Conservation (phyloP, 2,797 vertebrate species). For the Apodemus agrarius region DNA sequence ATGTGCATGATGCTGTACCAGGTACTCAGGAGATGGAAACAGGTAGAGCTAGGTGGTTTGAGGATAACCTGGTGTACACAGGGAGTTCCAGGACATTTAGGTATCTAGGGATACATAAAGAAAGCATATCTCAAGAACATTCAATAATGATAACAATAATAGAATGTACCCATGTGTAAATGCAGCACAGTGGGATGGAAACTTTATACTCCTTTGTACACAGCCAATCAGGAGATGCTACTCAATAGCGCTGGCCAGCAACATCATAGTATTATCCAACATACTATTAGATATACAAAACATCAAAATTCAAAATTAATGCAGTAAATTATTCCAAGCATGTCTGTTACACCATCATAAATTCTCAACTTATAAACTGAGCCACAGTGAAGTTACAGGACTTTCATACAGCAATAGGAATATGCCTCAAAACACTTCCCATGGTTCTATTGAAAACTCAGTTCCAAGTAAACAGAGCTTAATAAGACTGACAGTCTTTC, state of each 20-base stretch:
- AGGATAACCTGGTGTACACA: not conserved
- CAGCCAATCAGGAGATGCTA: not conserved
- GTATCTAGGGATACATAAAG: not conserved
- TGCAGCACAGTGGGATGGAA: not conserved
- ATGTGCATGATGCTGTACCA: not conserved
- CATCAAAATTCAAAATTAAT: not conserved
- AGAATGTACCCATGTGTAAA: not conserved
- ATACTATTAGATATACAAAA: not conserved
- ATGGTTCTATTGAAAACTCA: fast-evolving
- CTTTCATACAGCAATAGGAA: not conserved
- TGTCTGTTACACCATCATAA: not conserved
- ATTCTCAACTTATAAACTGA: not conserved
- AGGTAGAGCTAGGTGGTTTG: not conserved
- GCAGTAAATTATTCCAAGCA: not conserved
- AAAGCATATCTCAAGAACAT: not conserved
- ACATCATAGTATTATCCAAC: not conserved
- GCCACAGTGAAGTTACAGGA: not conserved
- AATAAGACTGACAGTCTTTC: not conserved
- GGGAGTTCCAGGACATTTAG: not conserved
- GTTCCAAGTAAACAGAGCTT: not conserved
- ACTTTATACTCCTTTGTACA: not conserved
- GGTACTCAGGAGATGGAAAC: not conserved
- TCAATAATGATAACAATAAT: not conserved
- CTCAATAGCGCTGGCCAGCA: not conserved
- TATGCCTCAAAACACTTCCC: not conserved